Percentiles rank a stretch among this genome's conserved stretches.
These are phyloP conservation scores for Hirtodrosophila duncani DNA, from an alignment of 2,888 invertebrate species.

Conservation along the genomic window DNA sequence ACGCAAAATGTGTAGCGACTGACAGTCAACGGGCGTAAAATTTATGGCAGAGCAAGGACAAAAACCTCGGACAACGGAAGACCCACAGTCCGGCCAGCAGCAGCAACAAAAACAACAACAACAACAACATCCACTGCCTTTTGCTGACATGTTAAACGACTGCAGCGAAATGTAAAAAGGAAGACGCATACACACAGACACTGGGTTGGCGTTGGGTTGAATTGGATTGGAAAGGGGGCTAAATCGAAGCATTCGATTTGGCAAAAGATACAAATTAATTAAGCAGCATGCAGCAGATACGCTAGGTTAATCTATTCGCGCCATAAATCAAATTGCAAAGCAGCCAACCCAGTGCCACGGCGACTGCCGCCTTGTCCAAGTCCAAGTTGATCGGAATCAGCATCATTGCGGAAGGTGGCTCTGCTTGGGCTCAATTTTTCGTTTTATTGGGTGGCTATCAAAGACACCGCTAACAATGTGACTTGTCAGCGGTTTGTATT, in stretches of 20 bases:
- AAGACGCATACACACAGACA: slow-evolving; percentile 6
- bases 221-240: background rate
- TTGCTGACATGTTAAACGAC: slow-evolving; percentile 67
- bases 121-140: too few species aligned
- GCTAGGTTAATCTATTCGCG: slow-evolving; percentile 75
- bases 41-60: slow-evolving; percentile 68
- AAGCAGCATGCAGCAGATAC: slow-evolving; percentile 75
- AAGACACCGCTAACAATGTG: slow-evolving; percentile 61
- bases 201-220: background rate
- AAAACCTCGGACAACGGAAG: slow-evolving; percentile 60
- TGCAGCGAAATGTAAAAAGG: slow-evolving; percentile 44
- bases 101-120: slow-evolving; percentile 4
- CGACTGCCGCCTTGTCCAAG: too few species aligned
- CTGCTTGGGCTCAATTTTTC: slow-evolving; percentile 1
- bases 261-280: slow-evolving; percentile 77
- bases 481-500: slow-evolving; percentile 43
- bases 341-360: too few species aligned
- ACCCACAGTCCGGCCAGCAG: slow-evolving; percentile 29
- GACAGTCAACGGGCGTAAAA: slow-evolving; percentile 62
- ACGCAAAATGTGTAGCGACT: slow-evolving; percentile 61
- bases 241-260: slow-evolving; percentile 67
- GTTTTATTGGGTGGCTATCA: slow-evolving; percentile 22
- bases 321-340: slow-evolving; percentile 74
- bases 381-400: too few species aligned
- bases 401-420: slow-evolving; percentile 4